These are phyloP conservation scores for Gymnothorax javanicus DNA, from an alignment of 2,797 vertebrate species.

Conservation along the genomic window DNA sequence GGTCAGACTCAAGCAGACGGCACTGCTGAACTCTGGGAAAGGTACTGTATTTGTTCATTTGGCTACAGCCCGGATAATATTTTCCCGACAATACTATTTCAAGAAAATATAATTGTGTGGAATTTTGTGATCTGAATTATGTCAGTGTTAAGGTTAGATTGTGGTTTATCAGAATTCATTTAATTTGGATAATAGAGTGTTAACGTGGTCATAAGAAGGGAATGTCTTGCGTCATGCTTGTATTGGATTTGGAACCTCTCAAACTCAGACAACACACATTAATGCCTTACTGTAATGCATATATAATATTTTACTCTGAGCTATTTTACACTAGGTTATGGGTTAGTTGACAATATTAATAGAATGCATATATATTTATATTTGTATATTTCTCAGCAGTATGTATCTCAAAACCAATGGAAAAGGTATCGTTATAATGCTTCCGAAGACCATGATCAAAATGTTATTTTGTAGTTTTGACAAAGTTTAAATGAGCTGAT, in stretches of 20 bases:
- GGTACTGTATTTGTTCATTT: constrained; percentile 6
- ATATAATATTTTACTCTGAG: constrained; percentile 77
- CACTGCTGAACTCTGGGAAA: constrained; percentile 21
- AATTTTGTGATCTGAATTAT: not conserved
- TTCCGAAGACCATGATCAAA: constrained; percentile 75
- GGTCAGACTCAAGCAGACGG: constrained; percentile 1
- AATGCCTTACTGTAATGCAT: constrained; percentile 81
- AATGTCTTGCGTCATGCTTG: constrained; percentile 18
- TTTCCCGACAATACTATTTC: not conserved
- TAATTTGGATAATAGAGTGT: not conserved
- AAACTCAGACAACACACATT: constrained; percentile 79
- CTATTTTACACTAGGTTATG: constrained; percentile 77
- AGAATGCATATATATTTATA: constrained; percentile 87
- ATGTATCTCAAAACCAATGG: constrained; percentile 78
- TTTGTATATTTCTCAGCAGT: constrained; percentile 85
- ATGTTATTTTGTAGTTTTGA: constrained; percentile 84
- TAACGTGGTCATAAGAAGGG: not conserved
- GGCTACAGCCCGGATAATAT: not conserved
- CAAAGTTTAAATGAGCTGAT: constrained; percentile 47
- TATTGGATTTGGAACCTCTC: constrained; percentile 68
- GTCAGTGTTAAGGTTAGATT: constrained; percentile 12
- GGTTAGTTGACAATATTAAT: constrained; percentile 79
- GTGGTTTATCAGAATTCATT: constrained; percentile 10
- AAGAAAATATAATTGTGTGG: not conserved
- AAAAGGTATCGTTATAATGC: constrained; percentile 68